Percentiles rank a stretch among this genome's conserved stretches.
phyloP scores from a whole-genome alignment of 2,888 invertebrate genomes.

The Agonopterix heracliana region DNA sequence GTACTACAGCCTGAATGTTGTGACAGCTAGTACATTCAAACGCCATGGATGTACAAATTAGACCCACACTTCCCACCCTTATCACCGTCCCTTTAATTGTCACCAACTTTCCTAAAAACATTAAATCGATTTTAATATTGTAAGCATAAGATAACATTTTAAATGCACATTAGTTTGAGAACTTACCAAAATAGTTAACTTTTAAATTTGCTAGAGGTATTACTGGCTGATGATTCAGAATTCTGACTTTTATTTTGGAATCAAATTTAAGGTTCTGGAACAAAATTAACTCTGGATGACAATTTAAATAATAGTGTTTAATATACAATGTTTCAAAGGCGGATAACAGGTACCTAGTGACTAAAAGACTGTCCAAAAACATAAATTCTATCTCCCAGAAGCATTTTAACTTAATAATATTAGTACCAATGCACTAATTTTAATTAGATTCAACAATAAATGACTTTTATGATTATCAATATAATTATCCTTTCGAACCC shows the following conservation, averaged over 20 bases:
- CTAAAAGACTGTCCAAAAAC: too few relatives aligned
- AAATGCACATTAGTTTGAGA: constrained; percentile 9
- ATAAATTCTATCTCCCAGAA: too few relatives aligned
- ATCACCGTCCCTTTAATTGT: constrained; percentile 91
- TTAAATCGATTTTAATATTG: not conserved
- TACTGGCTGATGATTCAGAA: constrained; percentile 77
- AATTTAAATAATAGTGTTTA: not conserved
- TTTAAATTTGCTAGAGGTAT: constrained; percentile 82
- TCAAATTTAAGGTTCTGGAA: constrained; percentile 62
- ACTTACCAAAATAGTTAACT: constrained; percentile 83
- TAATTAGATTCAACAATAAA: too few relatives aligned
- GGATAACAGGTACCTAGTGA: too few relatives aligned
- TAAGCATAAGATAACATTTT: not conserved
- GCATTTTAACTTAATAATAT: too few relatives aligned
- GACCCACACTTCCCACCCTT: constrained; percentile 84
- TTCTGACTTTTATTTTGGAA: constrained; percentile 57
- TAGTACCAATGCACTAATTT: too few relatives aligned
- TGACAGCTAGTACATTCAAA: constrained; percentile 85
- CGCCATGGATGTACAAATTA: constrained; percentile 84
- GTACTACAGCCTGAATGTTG: constrained; percentile 79
- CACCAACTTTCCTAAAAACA: constrained; percentile 80
- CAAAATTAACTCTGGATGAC: not conserved
- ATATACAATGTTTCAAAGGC: too few relatives aligned
- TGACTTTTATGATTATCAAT: too few relatives aligned
- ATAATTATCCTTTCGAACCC: not conserved